Percentiles rank a stretch among this genome's conserved stretches.
Conservation (phyloP, 2,888 invertebrate genomes). For the Drosophila acutilabella region DNA sequence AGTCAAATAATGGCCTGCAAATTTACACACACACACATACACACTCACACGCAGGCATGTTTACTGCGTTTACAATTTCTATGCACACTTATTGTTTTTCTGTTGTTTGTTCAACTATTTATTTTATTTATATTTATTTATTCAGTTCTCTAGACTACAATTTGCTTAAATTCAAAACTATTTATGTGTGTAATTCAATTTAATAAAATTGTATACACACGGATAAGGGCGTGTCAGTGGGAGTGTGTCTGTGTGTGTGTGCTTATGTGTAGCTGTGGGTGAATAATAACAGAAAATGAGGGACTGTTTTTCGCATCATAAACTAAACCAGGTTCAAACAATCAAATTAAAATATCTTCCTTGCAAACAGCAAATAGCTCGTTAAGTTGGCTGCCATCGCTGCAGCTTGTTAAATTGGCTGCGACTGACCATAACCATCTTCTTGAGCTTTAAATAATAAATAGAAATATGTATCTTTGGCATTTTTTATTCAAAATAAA, state of each 20-base stretch:
- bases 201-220: conserved; percentile 37
- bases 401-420: conserved; percentile 10
- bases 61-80: conserved; percentile 31
- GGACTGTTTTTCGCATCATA: not conserved
- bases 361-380: not conserved
- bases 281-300: not conserved
- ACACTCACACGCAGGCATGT: not conserved
- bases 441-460: conserved; percentile 15
- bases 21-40: conserved; percentile 30
- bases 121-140: conserved; percentile 21
- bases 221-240: not conserved
- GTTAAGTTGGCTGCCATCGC: conserved; percentile 5
- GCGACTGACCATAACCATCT: not conserved
- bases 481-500: conserved; percentile 82
- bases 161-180: conserved; percentile 47
- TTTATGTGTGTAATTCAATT: conserved; percentile 30
- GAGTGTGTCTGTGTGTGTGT: conserved; percentile 1
- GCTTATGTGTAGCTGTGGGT: not conserved
- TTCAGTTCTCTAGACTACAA: conserved; percentile 52
- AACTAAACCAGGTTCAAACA: not conserved
- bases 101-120: conserved; percentile 16
- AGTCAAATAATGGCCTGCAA: conserved; percentile 41
- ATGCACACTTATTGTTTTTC: conserved; percentile 48
- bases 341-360: not conserved
- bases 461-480: conserved; percentile 67